Evolutionary conservation across 64 coral and sea anemone species (phyloP).

Genomic region (Anthopleura sola): DNA sequence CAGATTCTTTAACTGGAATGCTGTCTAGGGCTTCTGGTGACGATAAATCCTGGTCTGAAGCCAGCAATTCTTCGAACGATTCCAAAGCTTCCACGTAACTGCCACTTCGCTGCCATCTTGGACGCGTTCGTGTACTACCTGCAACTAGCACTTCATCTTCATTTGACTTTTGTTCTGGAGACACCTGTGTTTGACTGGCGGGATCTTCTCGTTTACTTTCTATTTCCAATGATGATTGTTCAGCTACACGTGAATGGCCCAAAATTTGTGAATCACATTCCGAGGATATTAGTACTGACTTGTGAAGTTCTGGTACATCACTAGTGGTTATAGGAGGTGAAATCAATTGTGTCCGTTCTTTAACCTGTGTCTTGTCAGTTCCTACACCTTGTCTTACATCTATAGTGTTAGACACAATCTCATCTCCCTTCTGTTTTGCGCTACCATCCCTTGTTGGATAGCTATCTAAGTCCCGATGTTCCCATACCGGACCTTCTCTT

Average conservation of each 20-base stretch:
- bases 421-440: background rate
- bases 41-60: background rate
- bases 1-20: background rate
- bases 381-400: too few relatives aligned
- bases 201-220: background rate
- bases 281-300: too few relatives aligned
- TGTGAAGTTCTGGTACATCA: too few relatives aligned
- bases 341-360: background rate
- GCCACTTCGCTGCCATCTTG: constrained; percentile 20
- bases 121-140: background rate
- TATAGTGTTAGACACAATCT: background rate
- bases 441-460: background rate
- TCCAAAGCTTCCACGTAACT: constrained; percentile 13
- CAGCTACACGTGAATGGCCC: too few relatives aligned
- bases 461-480: background rate
- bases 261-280: too few relatives aligned
- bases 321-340: too few relatives aligned
- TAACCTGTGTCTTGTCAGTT: background rate
- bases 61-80: background rate
- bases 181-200: background rate
- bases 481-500: background rate
- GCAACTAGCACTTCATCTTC: background rate
- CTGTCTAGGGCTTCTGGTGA: background rate
- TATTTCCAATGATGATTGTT: background rate
- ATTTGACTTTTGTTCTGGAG: background rate